Conservation (phyloP, 1,140 invertebrate genomes). For the Tetramorium parvispinum region DNA sequence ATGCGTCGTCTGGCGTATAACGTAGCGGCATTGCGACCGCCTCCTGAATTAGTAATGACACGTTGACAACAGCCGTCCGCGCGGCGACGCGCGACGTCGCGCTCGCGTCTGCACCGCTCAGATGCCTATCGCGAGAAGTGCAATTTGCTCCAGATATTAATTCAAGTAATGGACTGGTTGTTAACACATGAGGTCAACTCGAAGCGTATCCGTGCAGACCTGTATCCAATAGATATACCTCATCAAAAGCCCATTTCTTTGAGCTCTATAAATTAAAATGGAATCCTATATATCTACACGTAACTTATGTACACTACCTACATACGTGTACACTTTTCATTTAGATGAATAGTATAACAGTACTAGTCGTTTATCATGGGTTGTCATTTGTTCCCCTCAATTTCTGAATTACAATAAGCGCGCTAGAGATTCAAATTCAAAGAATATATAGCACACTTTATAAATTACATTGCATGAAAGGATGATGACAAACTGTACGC, state of each 20-base stretch:
- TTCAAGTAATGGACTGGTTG: conserved; percentile 78
- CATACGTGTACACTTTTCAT: neutral
- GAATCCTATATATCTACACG: neutral
- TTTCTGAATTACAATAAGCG: conserved; percentile 17
- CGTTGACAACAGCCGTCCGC: conserved; percentile 74
- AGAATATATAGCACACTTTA: neutral
- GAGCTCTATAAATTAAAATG: neutral
- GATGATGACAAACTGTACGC: neutral
- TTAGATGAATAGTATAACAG: conserved; percentile 6
- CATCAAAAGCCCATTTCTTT: conserved; percentile 44
- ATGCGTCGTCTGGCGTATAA: conserved; percentile 79
- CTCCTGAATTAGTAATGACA: conserved; percentile 81
- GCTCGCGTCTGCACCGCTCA: conserved; percentile 1
- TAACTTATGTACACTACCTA: neutral
- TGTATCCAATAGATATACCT: neutral
- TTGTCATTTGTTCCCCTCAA: neutral
- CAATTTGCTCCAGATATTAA: conserved; percentile 80
- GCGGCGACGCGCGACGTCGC: neutral
- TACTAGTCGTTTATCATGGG: neutral
- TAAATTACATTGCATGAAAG: neutral
- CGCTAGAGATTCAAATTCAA: neutral
- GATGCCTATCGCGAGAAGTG: conserved; percentile 73
- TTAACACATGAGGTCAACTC: conserved; percentile 58
- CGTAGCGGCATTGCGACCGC: conserved; percentile 76
- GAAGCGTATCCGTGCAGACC: neutral